A percentile compares a stretch with the other conserved stretches of the same genome.
Conservation (phyloP, 2,888 invertebrate species). For the Argynnis bischoffii region DNA sequence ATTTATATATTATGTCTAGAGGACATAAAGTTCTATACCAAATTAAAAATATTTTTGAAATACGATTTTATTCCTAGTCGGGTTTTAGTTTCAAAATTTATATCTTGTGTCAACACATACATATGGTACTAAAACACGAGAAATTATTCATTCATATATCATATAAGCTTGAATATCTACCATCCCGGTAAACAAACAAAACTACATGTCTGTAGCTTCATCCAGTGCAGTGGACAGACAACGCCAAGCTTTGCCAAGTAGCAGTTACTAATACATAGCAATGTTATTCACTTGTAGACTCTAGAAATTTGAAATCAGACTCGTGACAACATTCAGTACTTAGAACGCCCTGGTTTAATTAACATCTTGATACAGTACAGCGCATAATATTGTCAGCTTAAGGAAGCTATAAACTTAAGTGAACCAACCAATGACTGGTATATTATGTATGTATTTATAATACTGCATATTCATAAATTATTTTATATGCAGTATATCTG, state of each 20-base stretch:
- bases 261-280: too few relatives aligned
- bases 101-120: too few relatives aligned
- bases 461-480: constrained; percentile 28
- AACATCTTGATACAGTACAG: constrained; percentile 34
- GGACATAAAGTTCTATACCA: too few relatives aligned
- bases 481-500: background rate
- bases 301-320: constrained; percentile 12
- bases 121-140: too few relatives aligned
- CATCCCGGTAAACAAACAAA: too few relatives aligned
- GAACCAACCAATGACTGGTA: constrained; percentile 33
- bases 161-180: too few relatives aligned
- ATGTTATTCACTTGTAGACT: background rate
- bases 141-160: too few relatives aligned
- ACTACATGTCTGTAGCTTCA: too few relatives aligned
- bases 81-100: too few relatives aligned
- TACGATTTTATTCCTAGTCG: too few relatives aligned
- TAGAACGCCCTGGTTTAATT: constrained; percentile 30
- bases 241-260: background rate
- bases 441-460: constrained; percentile 22
- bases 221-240: background rate
- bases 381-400: constrained; percentile 35
- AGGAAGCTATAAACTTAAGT: constrained; percentile 44
- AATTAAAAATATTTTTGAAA: too few relatives aligned
- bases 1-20: too few relatives aligned
- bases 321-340: constrained; percentile 22